phyloP scores from a whole-genome alignment of 2,113 vertebrate species.

The Lophura nycthemera region DNA sequence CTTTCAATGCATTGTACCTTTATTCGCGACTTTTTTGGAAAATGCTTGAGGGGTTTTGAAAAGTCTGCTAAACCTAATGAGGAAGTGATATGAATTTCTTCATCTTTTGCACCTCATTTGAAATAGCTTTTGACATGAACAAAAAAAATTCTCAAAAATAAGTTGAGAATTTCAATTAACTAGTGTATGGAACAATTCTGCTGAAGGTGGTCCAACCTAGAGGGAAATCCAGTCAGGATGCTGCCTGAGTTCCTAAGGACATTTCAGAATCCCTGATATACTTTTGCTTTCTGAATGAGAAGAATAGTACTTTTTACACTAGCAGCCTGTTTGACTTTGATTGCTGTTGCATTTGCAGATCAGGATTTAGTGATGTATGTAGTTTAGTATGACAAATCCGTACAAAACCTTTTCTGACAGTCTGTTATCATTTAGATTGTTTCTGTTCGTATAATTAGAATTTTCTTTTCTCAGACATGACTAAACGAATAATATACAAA shows the following conservation, averaged over 20 bases:
- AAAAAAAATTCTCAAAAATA: neutral
- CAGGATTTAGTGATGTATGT: neutral
- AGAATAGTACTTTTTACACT: neutral
- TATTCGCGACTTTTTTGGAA: neutral
- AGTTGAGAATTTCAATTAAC: neutral
- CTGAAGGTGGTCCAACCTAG: neutral
- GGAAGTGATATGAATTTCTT: neutral
- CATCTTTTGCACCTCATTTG: neutral
- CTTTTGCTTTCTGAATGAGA: neutral
- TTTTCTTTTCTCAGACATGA: neutral
- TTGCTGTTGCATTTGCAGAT: neutral
- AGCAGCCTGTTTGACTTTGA: neutral
- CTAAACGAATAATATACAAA: neutral
- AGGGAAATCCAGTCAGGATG: neutral
- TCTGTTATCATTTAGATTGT: neutral
- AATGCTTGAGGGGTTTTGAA: neutral
- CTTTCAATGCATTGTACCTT: neutral
- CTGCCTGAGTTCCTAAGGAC: neutral
- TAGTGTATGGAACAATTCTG: neutral
- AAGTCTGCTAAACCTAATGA: neutral
- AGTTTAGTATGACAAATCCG: neutral
- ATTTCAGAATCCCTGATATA: neutral
- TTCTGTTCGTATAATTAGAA: neutral
- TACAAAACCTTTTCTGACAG: neutral
- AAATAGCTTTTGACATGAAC: neutral